Conservation (phyloP, 1,140 invertebrate species). For the Aricia agestis region DNA sequence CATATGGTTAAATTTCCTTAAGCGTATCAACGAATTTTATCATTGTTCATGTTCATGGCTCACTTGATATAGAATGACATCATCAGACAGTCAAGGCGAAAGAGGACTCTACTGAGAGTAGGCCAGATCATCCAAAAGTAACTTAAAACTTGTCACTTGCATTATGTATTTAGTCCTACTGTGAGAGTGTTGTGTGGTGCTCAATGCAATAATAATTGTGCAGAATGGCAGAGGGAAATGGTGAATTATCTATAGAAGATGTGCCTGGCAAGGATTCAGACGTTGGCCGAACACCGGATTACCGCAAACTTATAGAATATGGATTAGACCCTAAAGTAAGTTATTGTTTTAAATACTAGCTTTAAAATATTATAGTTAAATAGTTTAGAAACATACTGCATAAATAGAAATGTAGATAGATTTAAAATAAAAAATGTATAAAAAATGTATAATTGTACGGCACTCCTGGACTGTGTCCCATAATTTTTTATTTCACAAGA, state of each 20-base stretch:
- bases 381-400: neutral
- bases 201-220: slow-evolving; percentile 71
- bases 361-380: neutral
- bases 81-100: slow-evolving; percentile 52
- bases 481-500: too few species aligned
- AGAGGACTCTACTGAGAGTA: slow-evolving; percentile 38
- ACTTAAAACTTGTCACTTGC: slow-evolving; percentile 27
- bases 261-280: slow-evolving; percentile 84
- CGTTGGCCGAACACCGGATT: slow-evolving; percentile 89
- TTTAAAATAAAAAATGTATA: neutral
- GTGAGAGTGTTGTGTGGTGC: slow-evolving; percentile 61
- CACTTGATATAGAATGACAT: slow-evolving; percentile 65
- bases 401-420: too few species aligned
- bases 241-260: slow-evolving; percentile 90
- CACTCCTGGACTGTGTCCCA: too few species aligned
- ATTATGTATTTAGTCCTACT: slow-evolving; percentile 25
- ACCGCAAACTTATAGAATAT: slow-evolving; percentile 92
- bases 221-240: slow-evolving; percentile 93
- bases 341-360: slow-evolving; percentile 11
- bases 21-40: slow-evolving; percentile 41
- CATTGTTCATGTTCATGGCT: slow-evolving; percentile 49
- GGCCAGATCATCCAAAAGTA: slow-evolving; percentile 33
- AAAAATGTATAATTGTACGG: neutral
- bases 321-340: slow-evolving; percentile 92
- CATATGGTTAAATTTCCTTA: slow-evolving; percentile 34